Base-by-base conservation (phyloP, 2,888 invertebrate species). In the Limnephilus lunatus region DNA sequence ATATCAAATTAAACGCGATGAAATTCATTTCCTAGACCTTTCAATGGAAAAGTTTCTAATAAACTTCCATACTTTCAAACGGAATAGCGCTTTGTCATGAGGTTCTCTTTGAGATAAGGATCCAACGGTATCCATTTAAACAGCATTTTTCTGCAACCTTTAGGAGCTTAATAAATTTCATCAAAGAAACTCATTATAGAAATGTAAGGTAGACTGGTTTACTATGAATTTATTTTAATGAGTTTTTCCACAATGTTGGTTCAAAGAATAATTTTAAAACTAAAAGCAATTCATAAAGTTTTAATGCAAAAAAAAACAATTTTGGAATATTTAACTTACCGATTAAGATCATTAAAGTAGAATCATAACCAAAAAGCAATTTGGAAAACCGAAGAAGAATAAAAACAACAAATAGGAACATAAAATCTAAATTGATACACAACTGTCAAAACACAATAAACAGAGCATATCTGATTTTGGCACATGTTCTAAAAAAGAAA, bases 391-490 rank as follows among this genome's bases (percentile, higher is more conserved):
- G 25, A n/a, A 25, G 25, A 25, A 68, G 68, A 68, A 25, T n/a
- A 68, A 68, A 68, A 68, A 7, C 2, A 68, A 68, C 68, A n/a
- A 68, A 68, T 25, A 68, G 2, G 68, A 68, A 68, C 9, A 68
- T n/a, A 68, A 68, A 25, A 68, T 68, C n/a, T 68, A 68, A 25
- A 68, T 68, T 68, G 68, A 68, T 68, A 7, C 68, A 68, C 25
- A 68, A 68, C 68, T 68, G 68, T n/a, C 68, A 68, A 68, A 68
- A 68, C 68, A 68, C 68, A 68, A 68, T 68, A 68, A 68, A n/a
- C 68, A 9, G 25, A 68, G 68, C 9, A 68, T 9, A 68, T 68
- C 68, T 68, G 68, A 68, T 68, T 68, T 68, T 68, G 68, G 68
- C 68, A 25, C 25, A 68, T 68, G 68, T 68, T 68, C 68, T n/a